phyloP scores from a whole-genome alignment of 2,797 vertebrate species.

The Phrynocephalus vlangalii region DNA sequence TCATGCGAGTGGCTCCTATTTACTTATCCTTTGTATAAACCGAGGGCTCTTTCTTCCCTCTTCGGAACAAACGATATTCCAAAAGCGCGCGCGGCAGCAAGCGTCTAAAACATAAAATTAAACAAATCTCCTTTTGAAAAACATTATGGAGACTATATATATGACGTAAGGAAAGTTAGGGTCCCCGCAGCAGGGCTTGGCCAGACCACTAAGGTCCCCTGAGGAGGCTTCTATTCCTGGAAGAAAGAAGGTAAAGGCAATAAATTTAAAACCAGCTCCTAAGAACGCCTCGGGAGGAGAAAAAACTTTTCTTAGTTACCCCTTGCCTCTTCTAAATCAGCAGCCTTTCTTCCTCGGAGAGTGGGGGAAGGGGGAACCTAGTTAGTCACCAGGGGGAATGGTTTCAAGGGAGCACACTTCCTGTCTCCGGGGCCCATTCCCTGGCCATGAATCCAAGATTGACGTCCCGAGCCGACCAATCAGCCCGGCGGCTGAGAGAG shows the following conservation, averaged over 20 bases:
- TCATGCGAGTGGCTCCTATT: neutral
- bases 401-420: neutral
- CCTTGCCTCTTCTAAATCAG: neutral
- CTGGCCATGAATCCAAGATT: neutral
- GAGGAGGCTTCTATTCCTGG: neutral
- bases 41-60: neutral
- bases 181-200: neutral
- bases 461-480: neutral
- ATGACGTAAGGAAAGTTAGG: neutral
- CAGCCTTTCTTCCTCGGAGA: accelerated
- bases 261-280: neutral
- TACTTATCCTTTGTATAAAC: neutral
- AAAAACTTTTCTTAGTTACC: too few species aligned
- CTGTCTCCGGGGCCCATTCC: neutral
- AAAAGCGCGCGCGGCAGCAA: neutral
- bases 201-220: neutral
- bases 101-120: too few species aligned
- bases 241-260: neutral
- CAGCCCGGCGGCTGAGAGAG: neutral
- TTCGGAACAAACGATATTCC: neutral
- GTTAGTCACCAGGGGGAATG: accelerated
- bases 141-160: too few species aligned
- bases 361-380: accelerated
- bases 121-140: too few species aligned
- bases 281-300: too few species aligned